Conservation (phyloP, 2,113 vertebrate genomes). For the Microtus oregoni region DNA sequence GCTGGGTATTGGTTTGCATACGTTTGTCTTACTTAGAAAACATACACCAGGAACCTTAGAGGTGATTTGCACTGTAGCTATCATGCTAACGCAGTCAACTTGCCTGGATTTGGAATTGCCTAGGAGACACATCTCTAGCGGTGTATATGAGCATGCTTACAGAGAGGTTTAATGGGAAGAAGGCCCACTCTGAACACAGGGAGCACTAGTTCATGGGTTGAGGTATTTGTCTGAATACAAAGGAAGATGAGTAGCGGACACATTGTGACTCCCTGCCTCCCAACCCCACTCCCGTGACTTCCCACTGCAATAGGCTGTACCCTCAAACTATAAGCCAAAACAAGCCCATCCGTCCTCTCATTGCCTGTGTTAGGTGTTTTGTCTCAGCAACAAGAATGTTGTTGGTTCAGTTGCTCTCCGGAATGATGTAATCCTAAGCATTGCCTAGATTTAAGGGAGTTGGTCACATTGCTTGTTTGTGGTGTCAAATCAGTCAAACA, state of each 20-base stretch:
- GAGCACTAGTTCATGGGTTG: no score
- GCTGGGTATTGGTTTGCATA: neutral
- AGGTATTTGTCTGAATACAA: neutral
- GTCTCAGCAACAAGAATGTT: neutral
- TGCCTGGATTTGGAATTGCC: neutral
- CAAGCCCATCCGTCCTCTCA: neutral
- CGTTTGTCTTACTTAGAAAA: neutral
- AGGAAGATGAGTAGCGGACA: neutral
- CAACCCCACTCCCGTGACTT: neutral
- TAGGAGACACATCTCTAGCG: neutral
- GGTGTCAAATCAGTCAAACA: neutral
- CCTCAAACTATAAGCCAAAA: neutral
- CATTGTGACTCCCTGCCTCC: neutral
- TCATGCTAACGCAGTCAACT: fast-evolving
- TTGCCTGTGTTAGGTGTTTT: neutral
- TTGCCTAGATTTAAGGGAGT: fast-evolving
- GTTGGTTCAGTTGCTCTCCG: fast-evolving
- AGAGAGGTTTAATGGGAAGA: neutral
- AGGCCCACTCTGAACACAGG: neutral
- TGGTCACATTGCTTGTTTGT: fast-evolving
- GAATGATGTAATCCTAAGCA: fast-evolving
- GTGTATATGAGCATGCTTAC: neutral
- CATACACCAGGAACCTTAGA: neutral
- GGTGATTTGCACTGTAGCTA: fast-evolving
- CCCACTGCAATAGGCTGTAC: neutral